Base-by-base conservation (phyloP, 1,140 invertebrate genomes). In the Hylaeus anthracinus region DNA sequence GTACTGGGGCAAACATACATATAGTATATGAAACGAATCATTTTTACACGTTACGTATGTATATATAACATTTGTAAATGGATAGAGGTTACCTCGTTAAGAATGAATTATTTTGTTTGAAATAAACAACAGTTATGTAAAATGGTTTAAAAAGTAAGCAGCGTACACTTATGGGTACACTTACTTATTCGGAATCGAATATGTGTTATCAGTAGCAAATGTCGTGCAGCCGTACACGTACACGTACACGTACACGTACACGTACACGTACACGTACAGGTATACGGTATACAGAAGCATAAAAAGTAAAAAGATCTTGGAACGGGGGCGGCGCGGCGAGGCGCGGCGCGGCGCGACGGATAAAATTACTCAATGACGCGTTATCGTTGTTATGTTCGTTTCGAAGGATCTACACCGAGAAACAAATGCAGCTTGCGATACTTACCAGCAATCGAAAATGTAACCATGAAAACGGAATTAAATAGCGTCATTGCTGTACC, bases 391-490 rank as follows among this genome's bases (percentile, higher is more conserved):
- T 14, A 55, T 55, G 48, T n/a, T 55, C 48, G 8, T 53, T 5
- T n/a, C 8, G 2, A 15, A 43, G 2, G 37, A 60, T 26, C 10
- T 3, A 64, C 39, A 12, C 9, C 9, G 5, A 26, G 26, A n/a
- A 76, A 41, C 12, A 41, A 39, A 60, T 69, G 39, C n/a, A n/a
- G 10, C 8, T 51, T 45, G 14, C 61, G 3, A 5, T 12, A 56
- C 86, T 89, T 88, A 94, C 93, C 90, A 73, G 92, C 89, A 14
- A 91, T 72, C 3, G 92, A 93, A 60, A 86, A 93, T 76, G 88
- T 91, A 5, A 93, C 83, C 86, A 92, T 93, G 61, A 93, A 93
- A n/a, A 92, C 53, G 1, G 93, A 92, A 86, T 93, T 93, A n/a
- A 92, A 86, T 64, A 92, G 83, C 5, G 92, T 93, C 51, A 90